These are phyloP conservation scores for Ceyx erithaca DNA, from an alignment of 2,797 vertebrate genomes.

Conservation along the genomic window DNA sequence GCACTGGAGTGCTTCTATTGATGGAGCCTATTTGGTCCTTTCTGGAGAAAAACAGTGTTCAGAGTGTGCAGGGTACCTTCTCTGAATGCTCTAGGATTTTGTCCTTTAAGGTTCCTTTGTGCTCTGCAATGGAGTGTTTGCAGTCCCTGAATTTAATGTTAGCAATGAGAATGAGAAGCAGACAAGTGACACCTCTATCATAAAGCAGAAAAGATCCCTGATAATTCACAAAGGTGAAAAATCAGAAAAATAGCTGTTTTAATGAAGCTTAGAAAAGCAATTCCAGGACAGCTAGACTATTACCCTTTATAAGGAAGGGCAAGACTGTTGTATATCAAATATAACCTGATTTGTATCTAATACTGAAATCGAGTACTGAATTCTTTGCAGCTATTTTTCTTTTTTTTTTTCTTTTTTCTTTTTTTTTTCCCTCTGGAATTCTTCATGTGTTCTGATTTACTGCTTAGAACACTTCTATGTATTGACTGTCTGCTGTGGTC, in stretches of 20 bases:
- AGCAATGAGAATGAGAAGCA: background rate
- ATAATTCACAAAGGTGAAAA: background rate
- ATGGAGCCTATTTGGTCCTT: background rate
- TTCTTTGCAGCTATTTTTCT: conserved; percentile 30
- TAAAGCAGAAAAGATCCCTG: background rate
- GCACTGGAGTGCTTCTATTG: background rate
- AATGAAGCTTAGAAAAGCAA: background rate
- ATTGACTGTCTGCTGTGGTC: conserved; percentile 88
- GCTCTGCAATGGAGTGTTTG: background rate
- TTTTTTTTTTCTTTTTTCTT: background rate
- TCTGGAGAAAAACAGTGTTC: background rate
- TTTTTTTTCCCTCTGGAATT: conserved; percentile 22
- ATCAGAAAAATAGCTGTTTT: background rate
- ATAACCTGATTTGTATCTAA: background rate
- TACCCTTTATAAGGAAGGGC: background rate
- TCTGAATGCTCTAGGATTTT: background rate
- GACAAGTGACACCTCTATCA: background rate
- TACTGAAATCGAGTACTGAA: background rate
- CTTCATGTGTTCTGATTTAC: conserved; percentile 82
- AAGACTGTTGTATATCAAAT: background rate
- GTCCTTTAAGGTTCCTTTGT: background rate
- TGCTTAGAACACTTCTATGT: conserved; percentile 80
- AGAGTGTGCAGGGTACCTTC: background rate
- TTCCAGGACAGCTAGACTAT: background rate
- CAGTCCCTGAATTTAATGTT: background rate